Percentiles rank a stretch among this genome's conserved stretches.
Evolutionary conservation across 2,888 invertebrate species (phyloP).

Genomic region (Eueremaeus valkanovi): DNA sequence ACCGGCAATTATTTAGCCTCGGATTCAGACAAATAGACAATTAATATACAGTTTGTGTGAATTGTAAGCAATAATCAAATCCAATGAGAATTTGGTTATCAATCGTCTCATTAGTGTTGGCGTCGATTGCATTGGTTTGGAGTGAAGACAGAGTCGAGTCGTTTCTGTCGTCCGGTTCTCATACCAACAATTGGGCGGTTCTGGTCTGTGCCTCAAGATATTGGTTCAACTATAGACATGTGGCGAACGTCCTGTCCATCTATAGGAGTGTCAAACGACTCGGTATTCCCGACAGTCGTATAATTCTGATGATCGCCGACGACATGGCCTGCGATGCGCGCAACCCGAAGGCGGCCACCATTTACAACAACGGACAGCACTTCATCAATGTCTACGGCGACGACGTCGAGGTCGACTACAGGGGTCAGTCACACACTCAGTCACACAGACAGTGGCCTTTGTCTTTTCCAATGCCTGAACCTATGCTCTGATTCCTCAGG

Average conservation of each 20-base stretch:
- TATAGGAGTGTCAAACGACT: conserved; percentile 95
- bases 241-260: conserved; percentile 95
- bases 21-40: not conserved
- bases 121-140: not conserved
- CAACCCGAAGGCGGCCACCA: conserved; percentile 94
- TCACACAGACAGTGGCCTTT: no score
- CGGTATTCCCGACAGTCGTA: conserved; percentile 96
- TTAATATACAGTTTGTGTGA: not conserved
- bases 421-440: conserved; percentile 62
- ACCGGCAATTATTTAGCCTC: no score
- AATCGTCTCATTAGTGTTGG: not conserved
- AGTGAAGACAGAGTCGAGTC: not conserved
- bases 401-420: conserved; percentile 97
- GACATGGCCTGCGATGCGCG: conserved; percentile 99
- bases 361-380: conserved; percentile 96
- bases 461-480: not conserved
- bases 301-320: conserved; percentile 98
- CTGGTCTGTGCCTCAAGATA: conserved; percentile 96
- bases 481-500: conserved; percentile 4
- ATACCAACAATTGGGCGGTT: conserved; percentile 99
- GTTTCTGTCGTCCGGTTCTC: conserved; percentile 52
- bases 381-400: conserved; percentile 98
- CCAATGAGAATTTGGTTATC: not conserved
- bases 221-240: conserved; percentile 99
- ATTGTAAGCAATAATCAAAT: not conserved